Evolutionary conservation across 1,140 invertebrate species (phyloP), one percentile per base, ranked within the genome.

Genomic region (Ceratina australensis): DNA sequence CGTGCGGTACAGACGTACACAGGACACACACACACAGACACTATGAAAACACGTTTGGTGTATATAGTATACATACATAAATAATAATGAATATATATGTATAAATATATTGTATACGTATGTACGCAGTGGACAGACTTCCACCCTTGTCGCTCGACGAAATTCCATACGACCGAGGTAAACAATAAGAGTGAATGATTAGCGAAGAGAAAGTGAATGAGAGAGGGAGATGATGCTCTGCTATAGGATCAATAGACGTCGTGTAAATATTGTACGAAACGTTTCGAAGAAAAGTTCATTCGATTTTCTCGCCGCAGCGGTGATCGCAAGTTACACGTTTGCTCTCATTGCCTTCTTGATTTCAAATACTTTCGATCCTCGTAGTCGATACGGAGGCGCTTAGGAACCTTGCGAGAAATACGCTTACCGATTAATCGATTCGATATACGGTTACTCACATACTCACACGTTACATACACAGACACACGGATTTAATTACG

Each of bases 191-290:
- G 7, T 16, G 33, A 63, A n/a, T 13, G 61, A 20, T 20, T 18
- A n/a, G 42, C 2, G 42, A 10, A 73, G 60, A 67, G 67, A 72
- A 52, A 76, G 78, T 26, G 26, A 16, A 16, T 49, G 26, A 68
- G 22, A 60, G 22, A 77, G 52, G 65, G 60, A 67, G 28, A 74
- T 75, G 60, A 63, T 74, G n/a, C 54, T 74, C 28, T 56, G 61
- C 65, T 47, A 69, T 78, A 57, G 65, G 60, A 63, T 72, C 68
- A 59, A 69, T 79, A 73, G 78, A 73, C 61, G 71, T 82, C 76
- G 78, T 89, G 88, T 89, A 90, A 84, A 90, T 90, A 89, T 59
- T 90, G 87, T 89, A 90, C 86, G 84, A 88, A 86, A 75, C 74
- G 80, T 87, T 86, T 75, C 77, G 83, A 77, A 52, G 16, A n/a